Conservation (phyloP, 2,888 invertebrate genomes). For the Xylota segnis region DNA sequence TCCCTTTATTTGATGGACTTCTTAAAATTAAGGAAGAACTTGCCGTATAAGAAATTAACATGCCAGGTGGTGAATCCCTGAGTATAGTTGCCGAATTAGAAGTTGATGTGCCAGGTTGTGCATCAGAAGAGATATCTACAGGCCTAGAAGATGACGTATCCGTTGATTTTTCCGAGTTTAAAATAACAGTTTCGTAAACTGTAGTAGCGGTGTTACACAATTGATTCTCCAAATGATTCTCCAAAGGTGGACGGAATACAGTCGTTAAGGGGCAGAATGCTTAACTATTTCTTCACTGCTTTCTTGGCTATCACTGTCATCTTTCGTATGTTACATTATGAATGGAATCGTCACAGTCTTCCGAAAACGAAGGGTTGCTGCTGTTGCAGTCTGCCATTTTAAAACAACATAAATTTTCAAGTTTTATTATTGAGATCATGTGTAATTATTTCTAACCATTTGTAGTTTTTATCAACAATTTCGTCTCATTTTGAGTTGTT, state of each 20-base stretch:
- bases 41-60: neutral
- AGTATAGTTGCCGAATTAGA: neutral
- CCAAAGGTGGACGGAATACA: slow-evolving; percentile 5
- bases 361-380: slow-evolving; percentile 10
- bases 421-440: neutral
- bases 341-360: slow-evolving; percentile 2
- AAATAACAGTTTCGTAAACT: neutral
- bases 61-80: no score
- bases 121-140: neutral
- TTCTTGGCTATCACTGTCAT: slow-evolving; percentile 4
- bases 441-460: slow-evolving; percentile 1
- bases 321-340: slow-evolving; percentile 21
- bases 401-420: neutral
- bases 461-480: neutral
- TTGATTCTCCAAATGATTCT: slow-evolving; percentile 20
- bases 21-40: slow-evolving; percentile 27
- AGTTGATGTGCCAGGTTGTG: slow-evolving; percentile 5
- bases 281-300: slow-evolving; percentile 2
- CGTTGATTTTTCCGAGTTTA: neutral
- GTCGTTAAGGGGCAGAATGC: neutral
- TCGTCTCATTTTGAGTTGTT: slow-evolving; percentile 29
- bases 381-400: slow-evolving; percentile 9
- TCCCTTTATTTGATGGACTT: slow-evolving; percentile 8
- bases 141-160: neutral
- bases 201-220: slow-evolving; percentile 15